A percentile compares a stretch with the other conserved stretches of the same genome.
Conservation (phyloP, 2,113 vertebrate genomes). For the Zosterops hypoxanthus region DNA sequence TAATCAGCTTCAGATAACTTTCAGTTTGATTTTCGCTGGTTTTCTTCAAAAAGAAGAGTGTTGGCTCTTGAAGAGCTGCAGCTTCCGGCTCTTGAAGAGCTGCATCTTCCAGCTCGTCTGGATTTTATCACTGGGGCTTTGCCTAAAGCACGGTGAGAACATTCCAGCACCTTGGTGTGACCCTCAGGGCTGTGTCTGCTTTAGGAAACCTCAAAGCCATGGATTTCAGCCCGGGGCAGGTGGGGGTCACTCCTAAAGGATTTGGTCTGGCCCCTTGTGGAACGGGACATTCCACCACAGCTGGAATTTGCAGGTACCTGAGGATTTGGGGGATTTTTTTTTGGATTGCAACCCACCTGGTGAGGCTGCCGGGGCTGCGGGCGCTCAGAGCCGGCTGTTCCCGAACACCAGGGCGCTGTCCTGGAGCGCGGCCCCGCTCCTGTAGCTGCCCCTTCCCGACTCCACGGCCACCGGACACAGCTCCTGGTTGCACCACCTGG, state of each 20-base stretch:
- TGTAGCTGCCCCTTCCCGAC: constrained; percentile 66
- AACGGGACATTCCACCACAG: not conserved
- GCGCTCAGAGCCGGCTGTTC: not conserved
- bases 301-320: not conserved
- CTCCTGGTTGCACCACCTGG: constrained; percentile 85
- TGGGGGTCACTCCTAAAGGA: not conserved
- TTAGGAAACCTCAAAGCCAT: accelerated
- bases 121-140: not conserved
- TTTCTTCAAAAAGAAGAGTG: not conserved
- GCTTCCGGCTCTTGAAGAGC: not conserved
- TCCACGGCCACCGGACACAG: constrained; percentile 74
- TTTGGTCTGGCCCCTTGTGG: not conserved
- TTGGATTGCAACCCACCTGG: not conserved
- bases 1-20: not conserved
- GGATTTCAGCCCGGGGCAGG: accelerated
- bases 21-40: not conserved
- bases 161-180: accelerated
- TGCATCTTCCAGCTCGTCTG: not conserved
- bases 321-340: not conserved
- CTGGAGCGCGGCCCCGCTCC: not conserved
- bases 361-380: not conserved
- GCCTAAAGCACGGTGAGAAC: not conserved
- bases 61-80: not conserved
- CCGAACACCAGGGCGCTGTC: constrained; percentile 72
- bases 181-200: accelerated